Conservation (phyloP, 2,113 vertebrate species). For the Carassius carassius region DNA sequence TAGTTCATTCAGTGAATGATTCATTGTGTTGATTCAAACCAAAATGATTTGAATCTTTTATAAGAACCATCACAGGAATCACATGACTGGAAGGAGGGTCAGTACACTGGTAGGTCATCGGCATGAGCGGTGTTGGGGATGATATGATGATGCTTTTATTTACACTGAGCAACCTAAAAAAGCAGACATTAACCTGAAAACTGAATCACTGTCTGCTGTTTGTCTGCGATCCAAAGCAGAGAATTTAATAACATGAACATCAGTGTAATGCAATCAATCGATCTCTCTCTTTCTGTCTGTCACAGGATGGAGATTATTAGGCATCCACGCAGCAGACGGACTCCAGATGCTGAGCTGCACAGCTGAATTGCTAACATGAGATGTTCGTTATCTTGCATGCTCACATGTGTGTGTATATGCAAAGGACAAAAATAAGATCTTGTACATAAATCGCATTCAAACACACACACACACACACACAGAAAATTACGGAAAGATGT, state of each 20-base stretch:
- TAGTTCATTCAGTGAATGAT: neutral
- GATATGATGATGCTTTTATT: neutral
- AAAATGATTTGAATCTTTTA: no score
- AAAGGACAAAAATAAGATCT: constrained; percentile 17
- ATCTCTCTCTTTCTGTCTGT: constrained; percentile 55
- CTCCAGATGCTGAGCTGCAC: constrained; percentile 66
- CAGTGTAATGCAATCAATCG: constrained; percentile 20
- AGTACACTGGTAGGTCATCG: neutral
- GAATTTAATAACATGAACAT: neutral
- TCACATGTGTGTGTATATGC: constrained; percentile 54
- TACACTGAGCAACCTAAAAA: neutral
- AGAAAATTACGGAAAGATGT: neutral
- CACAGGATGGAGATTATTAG: constrained; percentile 11
- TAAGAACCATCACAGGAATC: neutral
- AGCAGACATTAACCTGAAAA: neutral
- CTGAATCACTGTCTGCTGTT: neutral
- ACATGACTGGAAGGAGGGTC: neutral
- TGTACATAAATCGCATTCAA: constrained; percentile 49
- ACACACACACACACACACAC: neutral
- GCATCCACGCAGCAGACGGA: neutral
- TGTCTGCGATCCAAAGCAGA: neutral
- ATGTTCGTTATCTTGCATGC: constrained; percentile 49
- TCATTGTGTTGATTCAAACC: no score
- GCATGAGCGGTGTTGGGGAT: neutral
- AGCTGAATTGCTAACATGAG: constrained; percentile 39